Percentiles rank a stretch among this genome's conserved stretches.
Conservation (phyloP, 30 jellyfish, hydroid and myxozoan genomes). For the Aurelia sp. region DNA sequence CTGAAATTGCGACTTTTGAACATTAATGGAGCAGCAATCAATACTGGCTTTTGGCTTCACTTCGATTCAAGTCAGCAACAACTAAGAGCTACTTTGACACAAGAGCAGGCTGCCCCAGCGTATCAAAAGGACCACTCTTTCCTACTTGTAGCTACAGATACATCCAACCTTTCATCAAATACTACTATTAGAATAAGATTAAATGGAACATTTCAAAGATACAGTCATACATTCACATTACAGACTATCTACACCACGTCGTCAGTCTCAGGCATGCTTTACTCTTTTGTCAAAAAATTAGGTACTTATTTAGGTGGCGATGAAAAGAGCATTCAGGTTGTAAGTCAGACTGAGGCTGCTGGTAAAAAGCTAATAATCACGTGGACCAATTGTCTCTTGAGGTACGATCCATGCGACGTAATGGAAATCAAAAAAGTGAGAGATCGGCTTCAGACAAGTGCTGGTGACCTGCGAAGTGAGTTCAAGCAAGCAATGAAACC, state of each 20-base stretch:
- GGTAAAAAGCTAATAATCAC: slow-evolving; percentile 45
- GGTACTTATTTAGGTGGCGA: slow-evolving; percentile 43
- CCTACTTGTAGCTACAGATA: slow-evolving; percentile 73
- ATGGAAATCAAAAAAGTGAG: slow-evolving; percentile 25
- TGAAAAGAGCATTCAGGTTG: slow-evolving; percentile 52
- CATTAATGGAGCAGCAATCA: slow-evolving; percentile 10
- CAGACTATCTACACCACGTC: slow-evolving; percentile 19
- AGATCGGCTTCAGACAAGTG: slow-evolving; percentile 16
- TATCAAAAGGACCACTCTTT: slow-evolving; percentile 41
- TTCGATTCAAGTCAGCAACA: slow-evolving; percentile 67
- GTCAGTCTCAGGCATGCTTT: slow-evolving; percentile 23
- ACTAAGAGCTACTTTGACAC: slow-evolving; percentile 57
- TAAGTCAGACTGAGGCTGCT: slow-evolving; percentile 35
- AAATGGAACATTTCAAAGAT: slow-evolving; percentile 47
- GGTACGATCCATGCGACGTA: slow-evolving; percentile 82
- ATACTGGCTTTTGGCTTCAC: slow-evolving; percentile 59
- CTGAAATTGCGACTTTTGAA: slow-evolving; percentile 42
- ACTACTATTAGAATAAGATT: slow-evolving; percentile 45
- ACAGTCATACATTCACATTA: slow-evolving; percentile 56
- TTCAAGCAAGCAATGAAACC: slow-evolving; percentile 62
- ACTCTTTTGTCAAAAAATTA: slow-evolving; percentile 59
- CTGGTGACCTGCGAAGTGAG: slow-evolving; percentile 29
- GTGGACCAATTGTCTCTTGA: slow-evolving; percentile 81
- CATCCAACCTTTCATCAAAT: slow-evolving; percentile 42
- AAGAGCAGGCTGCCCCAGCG: slow-evolving; percentile 15